Evolutionary conservation across 2,888 invertebrate species (phyloP), one percentile per base, ranked within the genome.

Genomic region (Hirtodrosophila histrioides): DNA sequence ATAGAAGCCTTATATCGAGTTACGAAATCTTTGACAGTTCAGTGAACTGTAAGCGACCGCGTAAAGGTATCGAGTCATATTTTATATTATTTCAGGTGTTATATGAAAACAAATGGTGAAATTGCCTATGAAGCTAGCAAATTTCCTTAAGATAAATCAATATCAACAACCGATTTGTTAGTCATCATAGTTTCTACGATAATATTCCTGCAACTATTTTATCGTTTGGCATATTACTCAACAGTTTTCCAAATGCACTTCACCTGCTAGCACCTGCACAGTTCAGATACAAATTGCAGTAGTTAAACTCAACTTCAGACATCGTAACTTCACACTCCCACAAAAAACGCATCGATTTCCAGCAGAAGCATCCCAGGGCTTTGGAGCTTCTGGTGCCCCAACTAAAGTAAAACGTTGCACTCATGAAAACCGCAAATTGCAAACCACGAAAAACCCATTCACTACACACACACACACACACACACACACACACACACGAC

Each of bases 331-430:
- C 46, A 8, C 24, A 51, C 69, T 55, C 27, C 39, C 69, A 51
- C 69, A 44, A 53, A 68, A 72, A 64, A 53, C 35, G 58, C 73
- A 78, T 79, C 69, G 66, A 73, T 79, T 8, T 31, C 79, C 61
- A 12, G 48, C 41, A 37, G 24, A 3, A 24, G 44, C 12, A 40
- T 24, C 49, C 29, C 44, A 44, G 44, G 45, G 53, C 31, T 8
- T 27, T 27, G 6, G 27, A 5, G n/a, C 8, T 17, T 5, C 9
- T 46, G 17, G 17, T 43, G 29, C 36, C 10, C 29, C 29, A 45
- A 35, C 41, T n/a, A 17, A 51, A 54, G 36, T 31, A 39, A 46
- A 68, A 31, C 31, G 31, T 7, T 7, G 9, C 31, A 31, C 31
- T 31, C 9, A 31, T 31, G 9, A 31, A 31, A 55, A 55, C 80